Evolutionary conservation across 2,797 vertebrate genomes (phyloP), one percentile per base, ranked within the genome.

Genomic region (Enoplosus armatus): DNA sequence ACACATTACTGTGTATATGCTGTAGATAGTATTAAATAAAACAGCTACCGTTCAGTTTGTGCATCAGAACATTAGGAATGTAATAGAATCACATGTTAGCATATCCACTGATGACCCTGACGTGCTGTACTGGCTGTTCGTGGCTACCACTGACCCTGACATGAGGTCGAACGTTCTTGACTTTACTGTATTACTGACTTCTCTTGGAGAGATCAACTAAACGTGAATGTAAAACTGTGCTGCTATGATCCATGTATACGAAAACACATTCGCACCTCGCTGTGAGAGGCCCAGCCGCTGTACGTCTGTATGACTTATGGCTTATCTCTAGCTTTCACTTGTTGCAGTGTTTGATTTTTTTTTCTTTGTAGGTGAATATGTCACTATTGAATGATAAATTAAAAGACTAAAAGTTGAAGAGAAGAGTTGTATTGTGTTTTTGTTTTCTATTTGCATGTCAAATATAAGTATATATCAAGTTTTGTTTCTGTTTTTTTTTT

Each of bases 201-300:
- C 41, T 77, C 27, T 10, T 15, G 10, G 43, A 45, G 15, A 35
- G 59, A 35, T 66, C 18, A 41, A 11, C 56, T 33, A 16, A 58
- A 78, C 53, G 18, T 82, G 83, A 85, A 88, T 90, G 90, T 88
- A 83, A 89, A 84, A 53, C 68, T 63, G 51, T 79, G 88, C 86
- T 85, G 85, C 86, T 88, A 67, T 29, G 14, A 12, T 58, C 16
- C 54, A 15, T 1, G 0, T 66, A 9, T 54, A 60, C 29, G 39
- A 29, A 72, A 67, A 74, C 56, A 75, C 55, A 26, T n/a, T 14
- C 66, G 63, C 39, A 43, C 43, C 10, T 56, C 11, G 31, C 6
- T 37, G 37, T 26, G 14, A 70, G 22, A 6, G 5, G 12, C 27
- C 1, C 37, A 14, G 6, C 18, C 51, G 45, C 50, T 26, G 4